Base-by-base conservation (phyloP, 2,888 invertebrate species). In the Euzophera pinguis region DNA sequence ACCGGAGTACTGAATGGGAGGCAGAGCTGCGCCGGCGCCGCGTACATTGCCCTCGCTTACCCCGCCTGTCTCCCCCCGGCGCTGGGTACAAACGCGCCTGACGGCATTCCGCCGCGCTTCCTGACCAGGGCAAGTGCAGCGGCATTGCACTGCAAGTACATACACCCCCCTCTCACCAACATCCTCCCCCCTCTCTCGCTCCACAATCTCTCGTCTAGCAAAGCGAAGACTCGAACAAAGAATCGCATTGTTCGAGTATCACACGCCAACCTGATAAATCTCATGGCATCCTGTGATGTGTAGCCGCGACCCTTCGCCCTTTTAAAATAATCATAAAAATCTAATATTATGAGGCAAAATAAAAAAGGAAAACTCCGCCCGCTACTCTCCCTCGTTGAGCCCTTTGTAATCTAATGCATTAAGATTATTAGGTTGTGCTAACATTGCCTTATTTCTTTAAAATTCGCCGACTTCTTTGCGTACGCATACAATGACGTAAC, bases 21-120 rank as follows among this genome's bases (percentile, higher is more conserved):
- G 75, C 71, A 71, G 73, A 73, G 75, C 58, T 81, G 84, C 86
- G 83, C 81, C 69, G 74, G 81, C 83, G 83, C 79, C 73, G 81
- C 83, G 87, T 80, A 77, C 88, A 84, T 83, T 88, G 87, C 81
- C 81, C 84, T 78, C 73, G 56, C 60, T 55, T 61, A 56, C 69
- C 77, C 77, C 75, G 78, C 69, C 70, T 59, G 72, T 66, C 67
- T 60, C 64, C 64, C 64, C 67, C 61, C 71, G 62, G 65, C 35
- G 68, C 69, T 66, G 71, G 71, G 64, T 71, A 74, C 77, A 78
- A 87, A 89, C 90, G 88, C 86, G 90, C 77, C 87, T 87, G 90
- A 90, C 90, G 83, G 89, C 90, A 90, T 90, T 90, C 90, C 90
- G 75, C 78, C 67, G 84, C 88, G 87, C 89, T 89, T 90, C 90